Evolutionary conservation across 1,140 invertebrate species (phyloP), one percentile per base, ranked within the genome.

Genomic region (Conus betulinus): DNA sequence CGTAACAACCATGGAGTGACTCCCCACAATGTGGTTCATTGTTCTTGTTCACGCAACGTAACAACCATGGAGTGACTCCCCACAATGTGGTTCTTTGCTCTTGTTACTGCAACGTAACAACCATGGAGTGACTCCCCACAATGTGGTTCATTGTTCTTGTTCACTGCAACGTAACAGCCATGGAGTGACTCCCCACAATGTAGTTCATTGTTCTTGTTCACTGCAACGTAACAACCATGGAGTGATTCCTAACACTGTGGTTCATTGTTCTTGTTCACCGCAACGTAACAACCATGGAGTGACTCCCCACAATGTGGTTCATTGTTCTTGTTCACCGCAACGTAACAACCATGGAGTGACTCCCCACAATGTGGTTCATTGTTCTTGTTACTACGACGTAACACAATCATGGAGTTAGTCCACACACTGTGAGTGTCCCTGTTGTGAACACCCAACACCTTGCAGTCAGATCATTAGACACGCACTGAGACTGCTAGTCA

Each of bases 291-390:
- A 85, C 6, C 4, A 63, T 63, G 11, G 17, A 20, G 60, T 63
- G n/a, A n/a, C n/a, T 13, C 39, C 39, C 39, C 39, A 39, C 39
- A 39, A 11, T 63, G 11, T 63, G 60, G 60, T 20, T 63, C 60
- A 63, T 4, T 63, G 60, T 4, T 63, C 60, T 98, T 98, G 96
- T 97, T 98, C 98, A 96, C 87, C 55, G 78, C 23, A 81, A 82
- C 63, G 57, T 11, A 82, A 79, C 83, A 53, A 76, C 17, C 60
- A 63, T 63, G 94, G 99, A 97, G 94, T 98, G 98, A 76, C 97
- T 98, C 39, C 93, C 99, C 96, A 96, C 99, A 98, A 25, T 90
- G 89, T 94, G 98, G 97, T 96, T 98, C 98, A 95, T 98, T 98
- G 96, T 4, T 63, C 60, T 63, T 63, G 60, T 20, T 20, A 63